Evolutionary conservation across 2,113 vertebrate genomes (phyloP).

Genomic region (Abramis brama): DNA sequence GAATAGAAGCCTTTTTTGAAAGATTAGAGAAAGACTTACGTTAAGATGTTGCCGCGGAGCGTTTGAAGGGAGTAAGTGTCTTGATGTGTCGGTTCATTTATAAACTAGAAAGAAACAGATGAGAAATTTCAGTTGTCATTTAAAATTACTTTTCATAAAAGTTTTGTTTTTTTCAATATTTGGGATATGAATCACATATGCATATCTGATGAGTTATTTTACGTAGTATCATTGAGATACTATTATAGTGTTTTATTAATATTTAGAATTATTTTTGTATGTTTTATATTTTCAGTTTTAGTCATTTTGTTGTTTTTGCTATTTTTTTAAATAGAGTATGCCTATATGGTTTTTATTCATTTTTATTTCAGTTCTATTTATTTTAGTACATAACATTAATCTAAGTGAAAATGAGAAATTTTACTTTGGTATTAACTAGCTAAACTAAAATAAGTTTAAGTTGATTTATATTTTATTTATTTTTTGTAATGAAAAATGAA

Average conservation of each 20-base stretch:
- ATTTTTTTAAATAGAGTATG: too few species aligned
- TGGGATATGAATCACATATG: background rate
- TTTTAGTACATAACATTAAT: too few species aligned
- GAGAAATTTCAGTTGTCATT: background rate
- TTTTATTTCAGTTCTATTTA: too few species aligned
- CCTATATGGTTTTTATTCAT: too few species aligned
- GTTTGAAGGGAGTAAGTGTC: background rate
- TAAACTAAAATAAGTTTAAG: background rate
- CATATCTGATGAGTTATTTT: background rate
- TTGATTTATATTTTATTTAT: background rate
- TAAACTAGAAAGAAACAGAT: background rate
- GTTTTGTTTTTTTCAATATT: background rate
- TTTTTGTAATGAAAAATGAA: background rate
- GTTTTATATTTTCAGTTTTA: background rate
- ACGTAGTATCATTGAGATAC: background rate
- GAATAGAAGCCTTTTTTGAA: slow-evolving; percentile 17
- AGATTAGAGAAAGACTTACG: slow-evolving; percentile 36
- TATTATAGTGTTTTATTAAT: too few species aligned
- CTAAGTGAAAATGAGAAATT: background rate
- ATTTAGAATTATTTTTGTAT: background rate
- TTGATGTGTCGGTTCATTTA: slow-evolving; percentile 17
- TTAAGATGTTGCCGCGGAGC: background rate
- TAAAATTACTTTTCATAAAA: slow-evolving; percentile 5
- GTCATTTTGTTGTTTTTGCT: background rate
- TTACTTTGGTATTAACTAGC: background rate